Conservation (phyloP, 1,140 invertebrate genomes). For the Bombus superbus region DNA sequence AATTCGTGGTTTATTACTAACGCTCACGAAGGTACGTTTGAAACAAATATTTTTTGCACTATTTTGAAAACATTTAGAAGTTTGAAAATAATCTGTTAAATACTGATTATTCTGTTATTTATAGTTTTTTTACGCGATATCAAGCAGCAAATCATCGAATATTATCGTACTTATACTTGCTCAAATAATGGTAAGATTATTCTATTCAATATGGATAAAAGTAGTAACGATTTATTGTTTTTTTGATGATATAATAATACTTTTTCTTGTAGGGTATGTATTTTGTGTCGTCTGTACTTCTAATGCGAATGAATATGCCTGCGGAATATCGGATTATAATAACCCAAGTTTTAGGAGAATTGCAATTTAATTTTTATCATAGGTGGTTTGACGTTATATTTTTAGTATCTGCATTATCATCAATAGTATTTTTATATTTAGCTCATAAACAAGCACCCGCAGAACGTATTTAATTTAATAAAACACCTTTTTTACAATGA, state of each 20-base stretch:
- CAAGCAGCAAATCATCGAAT: constrained; percentile 99
- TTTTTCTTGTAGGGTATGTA: constrained; percentile 95
- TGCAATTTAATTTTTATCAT: constrained; percentile 99
- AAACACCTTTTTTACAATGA: constrained; percentile 52
- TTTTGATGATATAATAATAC: constrained; percentile 10
- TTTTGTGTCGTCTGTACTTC: constrained; percentile 98
- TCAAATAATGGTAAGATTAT: constrained; percentile 95
- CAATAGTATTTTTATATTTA: constrained; percentile 97
- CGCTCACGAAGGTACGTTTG: constrained; percentile 94
- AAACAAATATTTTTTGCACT: background rate
- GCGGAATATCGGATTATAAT: constrained; percentile 98
- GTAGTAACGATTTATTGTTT: background rate
- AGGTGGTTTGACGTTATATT: constrained; percentile 99
- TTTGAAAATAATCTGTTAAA: constrained; percentile 22
- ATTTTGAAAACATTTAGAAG: background rate
- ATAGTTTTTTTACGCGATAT: constrained; percentile 99
- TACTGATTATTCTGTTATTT: constrained; percentile 70
- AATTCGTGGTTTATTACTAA: constrained; percentile 97
- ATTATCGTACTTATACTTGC: constrained; percentile 98
- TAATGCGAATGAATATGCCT: constrained; percentile 99
- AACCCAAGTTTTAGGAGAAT: constrained; percentile 97
- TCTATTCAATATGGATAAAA: background rate
- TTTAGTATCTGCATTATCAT: constrained; percentile 97
- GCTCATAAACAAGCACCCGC: constrained; percentile 92
- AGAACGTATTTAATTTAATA: constrained; percentile 77